Percentiles rank a stretch among this genome's conserved stretches.
phyloP scores from a whole-genome alignment of 1,140 invertebrate species.

The Scaptomyza montana region DNA sequence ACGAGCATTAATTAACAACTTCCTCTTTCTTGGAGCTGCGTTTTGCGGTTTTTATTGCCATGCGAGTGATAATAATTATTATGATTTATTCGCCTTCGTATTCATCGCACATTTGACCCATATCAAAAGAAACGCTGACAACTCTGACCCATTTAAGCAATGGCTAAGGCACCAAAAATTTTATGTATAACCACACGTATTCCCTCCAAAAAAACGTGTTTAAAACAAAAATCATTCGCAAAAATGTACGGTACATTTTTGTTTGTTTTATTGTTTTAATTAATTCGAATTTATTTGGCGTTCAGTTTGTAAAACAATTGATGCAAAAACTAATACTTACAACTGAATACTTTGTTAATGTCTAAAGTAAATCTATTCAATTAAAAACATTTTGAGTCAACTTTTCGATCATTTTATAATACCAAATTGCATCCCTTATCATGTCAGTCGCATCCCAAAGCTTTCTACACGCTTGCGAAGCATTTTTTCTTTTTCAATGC shows the following conservation, averaged over 20 bases:
- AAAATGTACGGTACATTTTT: constrained; percentile 16
- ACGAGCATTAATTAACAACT: constrained; percentile 75
- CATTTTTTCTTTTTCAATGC: background rate
- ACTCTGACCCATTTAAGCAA: constrained; percentile 64
- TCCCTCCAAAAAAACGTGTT: constrained; percentile 7
- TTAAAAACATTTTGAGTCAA: background rate
- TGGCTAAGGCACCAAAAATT: constrained; percentile 18
- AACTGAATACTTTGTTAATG: too few species aligned
- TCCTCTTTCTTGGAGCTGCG: constrained; percentile 48
- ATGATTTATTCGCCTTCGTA: constrained; percentile 60
- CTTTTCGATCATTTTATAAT: background rate
- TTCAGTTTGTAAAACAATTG: background rate
- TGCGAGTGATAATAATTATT: constrained; percentile 69
- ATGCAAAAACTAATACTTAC: too few species aligned
- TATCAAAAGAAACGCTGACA: constrained; percentile 60
- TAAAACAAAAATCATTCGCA: constrained; percentile 28
- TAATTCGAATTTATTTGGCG: constrained; percentile 9
- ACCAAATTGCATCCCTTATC: background rate
- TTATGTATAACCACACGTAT: constrained; percentile 27
- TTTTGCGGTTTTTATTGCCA: constrained; percentile 53
- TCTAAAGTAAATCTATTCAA: background rate
- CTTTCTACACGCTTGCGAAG: background rate
- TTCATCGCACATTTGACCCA: constrained; percentile 75
- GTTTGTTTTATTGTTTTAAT: constrained; percentile 6
- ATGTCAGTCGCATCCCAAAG: background rate